Percentiles rank a stretch among this genome's conserved stretches.
Conservation (phyloP, 2,888 invertebrate species). For the Mesochorus sp. region DNA sequence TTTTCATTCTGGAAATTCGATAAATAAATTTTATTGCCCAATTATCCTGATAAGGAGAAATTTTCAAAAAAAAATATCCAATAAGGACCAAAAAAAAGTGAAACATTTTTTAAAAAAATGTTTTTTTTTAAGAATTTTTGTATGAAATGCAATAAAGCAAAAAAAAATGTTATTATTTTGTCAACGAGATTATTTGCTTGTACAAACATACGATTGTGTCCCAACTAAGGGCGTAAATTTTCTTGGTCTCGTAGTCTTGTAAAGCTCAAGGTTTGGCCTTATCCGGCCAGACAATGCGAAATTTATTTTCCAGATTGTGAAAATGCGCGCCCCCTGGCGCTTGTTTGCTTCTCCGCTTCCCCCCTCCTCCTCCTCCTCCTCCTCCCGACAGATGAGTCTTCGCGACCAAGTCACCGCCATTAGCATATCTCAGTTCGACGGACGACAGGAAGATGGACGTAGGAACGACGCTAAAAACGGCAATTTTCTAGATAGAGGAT, state of each 20-base stretch:
- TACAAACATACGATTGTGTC: not conserved
- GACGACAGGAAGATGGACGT: constrained; percentile 67
- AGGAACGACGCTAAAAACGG: constrained; percentile 64
- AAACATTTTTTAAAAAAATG: too few species aligned
- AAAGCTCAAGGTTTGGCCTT: constrained; percentile 43
- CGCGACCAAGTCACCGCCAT: constrained; percentile 52
- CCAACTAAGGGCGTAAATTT: too few species aligned
- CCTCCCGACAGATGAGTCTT: too few species aligned
- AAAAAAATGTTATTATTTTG: too few species aligned
- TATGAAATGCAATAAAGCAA: too few species aligned
- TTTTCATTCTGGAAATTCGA: too few species aligned
- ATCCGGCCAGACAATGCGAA: constrained; percentile 57
- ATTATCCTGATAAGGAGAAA: too few species aligned
- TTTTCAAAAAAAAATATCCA: too few species aligned
- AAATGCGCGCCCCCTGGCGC: constrained; percentile 55
- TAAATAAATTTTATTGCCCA: too few species aligned
- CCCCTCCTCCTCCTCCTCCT: not conserved
- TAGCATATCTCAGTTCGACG: constrained; percentile 70
- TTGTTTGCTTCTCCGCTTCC: not conserved
- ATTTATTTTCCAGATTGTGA: constrained; percentile 67
- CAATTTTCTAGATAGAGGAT: constrained; percentile 68
- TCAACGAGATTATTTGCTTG: too few species aligned
- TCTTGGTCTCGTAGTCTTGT: constrained; percentile 3
- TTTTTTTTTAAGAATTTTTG: too few species aligned
- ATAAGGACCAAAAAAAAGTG: too few species aligned